Base-by-base conservation (phyloP, 1,140 invertebrate species). In the Akabosia matsudoensis region DNA sequence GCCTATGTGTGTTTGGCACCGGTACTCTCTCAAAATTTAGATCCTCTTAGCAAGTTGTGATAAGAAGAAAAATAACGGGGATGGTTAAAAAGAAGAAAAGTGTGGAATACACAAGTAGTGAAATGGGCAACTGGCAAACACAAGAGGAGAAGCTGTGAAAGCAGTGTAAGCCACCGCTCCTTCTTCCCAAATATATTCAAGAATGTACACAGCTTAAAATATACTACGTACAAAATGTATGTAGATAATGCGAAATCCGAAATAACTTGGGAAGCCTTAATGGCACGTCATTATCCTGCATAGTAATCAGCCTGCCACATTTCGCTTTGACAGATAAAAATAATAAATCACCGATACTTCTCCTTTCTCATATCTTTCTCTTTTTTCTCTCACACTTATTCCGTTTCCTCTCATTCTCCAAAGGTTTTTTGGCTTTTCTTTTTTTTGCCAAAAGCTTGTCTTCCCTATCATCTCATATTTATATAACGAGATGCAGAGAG, bases 271-370 rank as follows among this genome's bases (percentile, higher is more conserved):
- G 76, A 78, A 74, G 74, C 74, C 76, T 76, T 79, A 81, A 81
- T 81, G 79, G 79, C 75, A 81, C 77, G 79, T 81, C 77, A 81
- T 81, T 81, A 81, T 81, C 77, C 79, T 81, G 77, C 76, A 81
- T 80, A 78, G 76, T 81, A 80, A 80, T 80, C 79, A 80, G 77
- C 76, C 79, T 75, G 71, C 74, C 74, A 79, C 77, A 79, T 79
- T 80, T 80, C 76, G 54, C 79, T 79, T 79, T 80, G 79, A 76
- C 80, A 81, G 80, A 81, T 81, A 81, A 79, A 81, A 81, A 81
- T 79, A 81, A 81, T 81, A 81, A 81, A 81, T 81, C 80, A 81
- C 79, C 75, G 79, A 81, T 81, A 81, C 79, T 79, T 81, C 73
- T 72, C 61, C 61, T 67, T 67, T 67, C 76, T 80, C 79, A 80